Evolutionary conservation across 2,888 invertebrate species (phyloP), one percentile per base, ranked within the genome.

Genomic region (Morinoia aosen): DNA sequence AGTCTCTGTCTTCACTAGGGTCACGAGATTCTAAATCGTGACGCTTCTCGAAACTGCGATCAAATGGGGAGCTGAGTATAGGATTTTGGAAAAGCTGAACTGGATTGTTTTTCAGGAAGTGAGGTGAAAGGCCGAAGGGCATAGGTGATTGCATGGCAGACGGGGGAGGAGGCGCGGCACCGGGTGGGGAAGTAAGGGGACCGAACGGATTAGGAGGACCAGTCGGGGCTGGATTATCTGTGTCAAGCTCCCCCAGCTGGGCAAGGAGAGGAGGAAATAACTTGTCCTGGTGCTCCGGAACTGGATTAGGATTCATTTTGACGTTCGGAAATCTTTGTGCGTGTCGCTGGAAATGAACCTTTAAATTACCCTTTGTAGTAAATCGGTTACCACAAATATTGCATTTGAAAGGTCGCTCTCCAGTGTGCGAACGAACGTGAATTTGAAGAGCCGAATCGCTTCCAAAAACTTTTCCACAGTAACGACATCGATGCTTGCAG

Each of bases 291-390:
- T 99, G 99, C 97, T 99, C 99, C 96, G 99, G 99, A 97, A 99
- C 98, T 97, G 99, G 99, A 97, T 99, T 98, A 94, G 99, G 99
- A 97, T 99, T 99, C 99, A 99, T 99, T 97, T 99, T 98, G 97
- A 99, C 98, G 97, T 99, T 99, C 96, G 99, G 99, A 97, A 99
- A 99, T 97, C 99, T 99, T 97, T 98, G 98, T 97, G 99, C 99
- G 97, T 99, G 99, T 97, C 99, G 98, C 98, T 99, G 99, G 98
- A 99, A 99, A 98, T 99, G 99, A 97, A 99, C 99, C 98, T 99
- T 99, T 97, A 99, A 98, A 97, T 99, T 99, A 97, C 99, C 99
- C 98, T 99, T 99, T 97, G 99, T 99, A 97, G 99, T 99, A 98
- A 99, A 99, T 97, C 99, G 98, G 97, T 99, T 99, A 97, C 99